A percentile compares a stretch with the other conserved stretches of the same genome.
Evolutionary conservation across 1,140 invertebrate genomes (phyloP).

Genomic region (Heliothis virescens): DNA sequence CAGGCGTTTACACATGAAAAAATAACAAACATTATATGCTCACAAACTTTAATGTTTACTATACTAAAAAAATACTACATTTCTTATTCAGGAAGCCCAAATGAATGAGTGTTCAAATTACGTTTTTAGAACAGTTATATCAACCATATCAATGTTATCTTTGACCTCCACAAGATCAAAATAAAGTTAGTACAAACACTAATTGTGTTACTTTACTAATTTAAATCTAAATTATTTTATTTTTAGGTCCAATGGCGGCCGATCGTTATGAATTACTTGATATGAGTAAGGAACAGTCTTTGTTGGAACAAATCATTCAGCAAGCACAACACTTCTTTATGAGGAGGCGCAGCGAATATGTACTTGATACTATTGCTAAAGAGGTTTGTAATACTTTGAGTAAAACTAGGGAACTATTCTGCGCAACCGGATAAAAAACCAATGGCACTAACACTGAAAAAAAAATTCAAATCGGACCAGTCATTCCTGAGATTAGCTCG

Average conservation of each 20-base stretch:
- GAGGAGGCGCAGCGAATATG: constrained; percentile 95
- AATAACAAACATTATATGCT: too few relatives aligned
- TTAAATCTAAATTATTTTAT: neutral
- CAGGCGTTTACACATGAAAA: too few relatives aligned
- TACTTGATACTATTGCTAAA: constrained; percentile 96
- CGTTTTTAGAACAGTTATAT: too few relatives aligned
- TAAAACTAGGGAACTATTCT: too few relatives aligned
- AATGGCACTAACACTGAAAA: too few relatives aligned
- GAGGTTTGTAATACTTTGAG: constrained; percentile 88
- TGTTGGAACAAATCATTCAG: constrained; percentile 98
- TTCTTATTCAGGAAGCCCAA: too few relatives aligned
- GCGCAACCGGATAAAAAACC: too few relatives aligned
- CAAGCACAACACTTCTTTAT: constrained; percentile 98
- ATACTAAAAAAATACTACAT: too few relatives aligned
- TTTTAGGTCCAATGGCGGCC: constrained; percentile 93
- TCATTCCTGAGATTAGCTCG: too few relatives aligned
- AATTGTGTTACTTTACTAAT: neutral
- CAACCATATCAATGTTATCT: neutral
- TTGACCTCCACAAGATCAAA: neutral
- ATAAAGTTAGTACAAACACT: neutral
- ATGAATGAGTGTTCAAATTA: too few relatives aligned
- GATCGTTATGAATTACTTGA: constrained; percentile 95
- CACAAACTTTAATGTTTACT: too few relatives aligned
- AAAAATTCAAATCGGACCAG: too few relatives aligned
- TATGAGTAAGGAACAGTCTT: constrained; percentile 95